These are phyloP conservation scores for Dasysyrphus albostriatus DNA, from an alignment of 2,888 invertebrate species.

Conservation along the genomic window DNA sequence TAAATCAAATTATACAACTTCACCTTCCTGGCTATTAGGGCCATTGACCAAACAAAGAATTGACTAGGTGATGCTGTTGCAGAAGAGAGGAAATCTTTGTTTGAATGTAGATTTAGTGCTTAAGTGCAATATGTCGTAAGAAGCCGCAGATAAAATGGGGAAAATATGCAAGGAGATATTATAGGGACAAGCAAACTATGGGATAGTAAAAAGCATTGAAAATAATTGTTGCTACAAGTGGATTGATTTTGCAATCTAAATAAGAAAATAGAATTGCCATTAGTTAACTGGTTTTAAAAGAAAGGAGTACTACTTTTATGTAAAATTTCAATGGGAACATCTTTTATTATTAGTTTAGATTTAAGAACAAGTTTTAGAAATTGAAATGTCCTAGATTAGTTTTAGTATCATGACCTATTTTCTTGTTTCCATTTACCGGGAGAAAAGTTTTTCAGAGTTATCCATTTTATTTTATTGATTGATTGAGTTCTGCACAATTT, in stretches of 20 bases:
- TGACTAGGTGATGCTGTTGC: not conserved
- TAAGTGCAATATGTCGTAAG: conserved; percentile 32
- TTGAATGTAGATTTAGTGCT: conserved; percentile 15
- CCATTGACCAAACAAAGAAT: conserved; percentile 48
- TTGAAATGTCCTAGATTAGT: conserved; percentile 15
- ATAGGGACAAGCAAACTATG: conserved; percentile 29
- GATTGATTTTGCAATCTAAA: not conserved
- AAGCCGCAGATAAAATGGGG: conserved; percentile 27
- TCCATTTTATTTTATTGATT: too few species aligned
- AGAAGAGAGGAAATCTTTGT: conserved; percentile 32
- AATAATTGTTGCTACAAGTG: not conserved
- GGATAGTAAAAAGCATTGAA: not conserved
- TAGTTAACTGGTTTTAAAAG: conserved; percentile 15
- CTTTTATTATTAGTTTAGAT: not conserved
- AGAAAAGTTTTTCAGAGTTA: too few species aligned
- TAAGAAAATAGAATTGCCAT: not conserved
- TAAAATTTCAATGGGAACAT: not conserved
- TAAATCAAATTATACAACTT: not conserved
- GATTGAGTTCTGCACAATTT: too few species aligned
- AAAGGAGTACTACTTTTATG: not conserved
- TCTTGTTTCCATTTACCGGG: too few species aligned
- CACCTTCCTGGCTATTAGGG: not conserved
- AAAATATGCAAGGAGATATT: conserved; percentile 8
- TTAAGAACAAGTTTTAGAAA: not conserved
- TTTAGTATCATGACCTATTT: conserved; percentile 35